Evolutionary conservation across 2,888 invertebrate genomes (phyloP).

Genomic region (Xestia c-nigrum): DNA sequence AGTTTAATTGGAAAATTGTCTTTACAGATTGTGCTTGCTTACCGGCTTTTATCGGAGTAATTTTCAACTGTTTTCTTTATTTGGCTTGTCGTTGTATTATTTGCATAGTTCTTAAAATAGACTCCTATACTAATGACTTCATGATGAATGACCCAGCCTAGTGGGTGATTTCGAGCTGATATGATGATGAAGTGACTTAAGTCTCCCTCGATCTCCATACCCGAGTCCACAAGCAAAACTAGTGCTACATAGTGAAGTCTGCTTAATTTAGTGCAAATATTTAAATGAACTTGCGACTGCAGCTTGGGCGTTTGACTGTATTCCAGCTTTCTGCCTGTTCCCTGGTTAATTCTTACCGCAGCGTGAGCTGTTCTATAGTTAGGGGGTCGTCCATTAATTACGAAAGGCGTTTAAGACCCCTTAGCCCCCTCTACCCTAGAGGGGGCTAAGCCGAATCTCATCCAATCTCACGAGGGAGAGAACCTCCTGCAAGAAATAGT

Average conservation of each 20-base stretch:
- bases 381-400: too few relatives aligned
- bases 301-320: not conserved
- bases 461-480: too few relatives aligned
- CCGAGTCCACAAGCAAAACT: not conserved
- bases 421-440: too few relatives aligned
- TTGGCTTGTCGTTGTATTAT: not conserved
- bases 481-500: too few relatives aligned
- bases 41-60: not conserved
- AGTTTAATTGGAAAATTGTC: conserved; percentile 63
- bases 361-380: not conserved
- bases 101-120: not conserved
- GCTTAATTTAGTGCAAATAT: not conserved
- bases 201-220: not conserved
- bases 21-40: not conserved
- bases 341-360: not conserved
- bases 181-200: not conserved
- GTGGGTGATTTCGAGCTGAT: too few relatives aligned
- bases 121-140: too few relatives aligned
- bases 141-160: too few relatives aligned
- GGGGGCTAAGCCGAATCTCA: too few relatives aligned
- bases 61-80: conserved; percentile 5
- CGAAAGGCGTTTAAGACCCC: too few relatives aligned
- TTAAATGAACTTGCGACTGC: not conserved
- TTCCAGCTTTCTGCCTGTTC: not conserved
- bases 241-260: not conserved